Evolutionary conservation across 2,888 invertebrate species (phyloP).

Genomic region (Eupithecia vulgata): DNA sequence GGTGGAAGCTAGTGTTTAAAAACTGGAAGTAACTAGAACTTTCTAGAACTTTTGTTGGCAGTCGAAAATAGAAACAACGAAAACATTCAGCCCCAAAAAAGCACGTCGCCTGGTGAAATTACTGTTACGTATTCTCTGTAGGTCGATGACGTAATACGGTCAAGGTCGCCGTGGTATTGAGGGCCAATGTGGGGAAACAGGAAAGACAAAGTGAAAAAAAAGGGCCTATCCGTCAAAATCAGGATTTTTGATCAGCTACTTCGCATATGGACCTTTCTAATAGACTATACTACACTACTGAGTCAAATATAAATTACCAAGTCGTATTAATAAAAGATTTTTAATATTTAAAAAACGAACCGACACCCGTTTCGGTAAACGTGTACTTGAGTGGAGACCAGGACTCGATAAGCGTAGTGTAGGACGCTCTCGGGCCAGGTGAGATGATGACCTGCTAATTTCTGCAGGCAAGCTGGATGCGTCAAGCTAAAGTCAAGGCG

Average conservation of each 20-base stretch:
- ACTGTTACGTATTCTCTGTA: conserved; percentile 3
- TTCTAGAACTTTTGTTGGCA: background rate
- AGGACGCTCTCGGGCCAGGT: too few species aligned
- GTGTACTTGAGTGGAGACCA: too few species aligned
- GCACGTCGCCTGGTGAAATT: conserved; percentile 2
- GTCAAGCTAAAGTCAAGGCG: too few species aligned
- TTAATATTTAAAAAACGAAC: too few species aligned
- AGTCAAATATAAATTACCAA: too few species aligned
- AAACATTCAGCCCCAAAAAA: conserved; percentile 1
- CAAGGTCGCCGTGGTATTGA: conserved; percentile 19
- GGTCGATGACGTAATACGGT: conserved; percentile 27
- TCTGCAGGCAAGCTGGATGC: too few species aligned
- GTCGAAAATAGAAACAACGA: conserved; percentile 1
- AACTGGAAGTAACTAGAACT: background rate
- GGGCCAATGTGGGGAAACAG: conserved; percentile 7
- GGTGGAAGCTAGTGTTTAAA: background rate
- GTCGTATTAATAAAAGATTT: too few species aligned
- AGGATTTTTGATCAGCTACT: background rate
- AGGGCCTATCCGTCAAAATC: background rate
- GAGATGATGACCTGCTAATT: too few species aligned
- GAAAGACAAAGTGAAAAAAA: background rate
- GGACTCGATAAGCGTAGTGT: too few species aligned
- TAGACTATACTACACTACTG: too few species aligned
- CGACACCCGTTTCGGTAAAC: too few species aligned
- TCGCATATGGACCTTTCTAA: background rate